Evolutionary conservation across 1,140 invertebrate genomes (phyloP).

Genomic region (Philotrypesis tridentata): DNA sequence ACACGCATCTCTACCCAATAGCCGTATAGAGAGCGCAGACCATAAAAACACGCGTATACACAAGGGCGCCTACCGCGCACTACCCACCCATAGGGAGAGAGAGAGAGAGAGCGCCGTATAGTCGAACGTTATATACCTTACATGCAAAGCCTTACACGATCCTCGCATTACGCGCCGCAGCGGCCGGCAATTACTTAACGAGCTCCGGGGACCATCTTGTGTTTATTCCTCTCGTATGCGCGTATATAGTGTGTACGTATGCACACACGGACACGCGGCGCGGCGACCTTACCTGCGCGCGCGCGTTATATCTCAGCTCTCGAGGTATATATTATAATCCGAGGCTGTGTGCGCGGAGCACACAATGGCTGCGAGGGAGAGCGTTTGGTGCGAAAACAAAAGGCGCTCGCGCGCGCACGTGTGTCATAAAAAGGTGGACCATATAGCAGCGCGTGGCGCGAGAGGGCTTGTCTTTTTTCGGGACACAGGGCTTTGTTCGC

Average conservation of each 20-base stretch:
- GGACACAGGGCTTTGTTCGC: background rate
- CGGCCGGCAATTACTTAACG: constrained; percentile 61
- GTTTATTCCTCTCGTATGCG: constrained; percentile 30
- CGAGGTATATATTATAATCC: background rate
- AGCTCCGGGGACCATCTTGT: constrained; percentile 50
- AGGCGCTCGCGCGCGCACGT: background rate
- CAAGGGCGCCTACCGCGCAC: background rate
- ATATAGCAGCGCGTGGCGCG: background rate
- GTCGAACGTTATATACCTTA: background rate
- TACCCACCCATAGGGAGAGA: background rate
- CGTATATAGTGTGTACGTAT: background rate
- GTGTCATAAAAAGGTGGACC: background rate
- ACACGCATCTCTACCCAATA: background rate
- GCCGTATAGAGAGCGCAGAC: background rate
- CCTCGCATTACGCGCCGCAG: constrained; percentile 61
- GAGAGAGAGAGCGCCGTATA: background rate
- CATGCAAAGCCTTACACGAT: constrained; percentile 52
- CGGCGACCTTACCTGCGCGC: background rate
- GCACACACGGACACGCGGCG: too few relatives aligned
- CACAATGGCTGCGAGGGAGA: background rate
- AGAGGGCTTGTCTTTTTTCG: background rate
- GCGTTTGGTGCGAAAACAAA: constrained; percentile 15
- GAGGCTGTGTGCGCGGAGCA: too few relatives aligned
- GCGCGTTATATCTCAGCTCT: background rate
- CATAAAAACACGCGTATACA: constrained; percentile 25